Conservation (phyloP, 1,140 invertebrate species). For the Aphaenogaster floridana region DNA sequence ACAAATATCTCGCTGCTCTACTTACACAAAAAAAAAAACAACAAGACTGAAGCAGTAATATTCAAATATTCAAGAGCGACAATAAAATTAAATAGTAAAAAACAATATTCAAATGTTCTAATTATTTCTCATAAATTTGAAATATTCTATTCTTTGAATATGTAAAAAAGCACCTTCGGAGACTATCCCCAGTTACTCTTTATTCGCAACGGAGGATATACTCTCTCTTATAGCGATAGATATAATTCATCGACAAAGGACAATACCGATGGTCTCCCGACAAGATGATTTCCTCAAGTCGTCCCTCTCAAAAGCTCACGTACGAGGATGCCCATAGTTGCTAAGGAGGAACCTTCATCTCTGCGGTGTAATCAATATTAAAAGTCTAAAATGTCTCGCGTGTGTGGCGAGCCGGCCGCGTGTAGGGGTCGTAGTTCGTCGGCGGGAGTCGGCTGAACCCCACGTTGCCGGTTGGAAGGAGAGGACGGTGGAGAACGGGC, state of each 20-base stretch:
- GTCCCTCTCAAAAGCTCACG: conserved; percentile 4
- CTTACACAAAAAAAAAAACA: neutral
- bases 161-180: neutral
- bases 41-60: neutral
- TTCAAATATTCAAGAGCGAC: conserved; percentile 6
- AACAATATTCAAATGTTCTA: neutral
- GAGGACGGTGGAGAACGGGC: conserved; percentile 67
- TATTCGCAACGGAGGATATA: conserved; percentile 17
- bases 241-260: conserved; percentile 42
- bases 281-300: conserved; percentile 9
- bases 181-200: neutral
- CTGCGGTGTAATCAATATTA: conserved; percentile 83
- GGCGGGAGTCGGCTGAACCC: conserved; percentile 75
- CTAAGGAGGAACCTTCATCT: conserved; percentile 66
- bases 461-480: conserved; percentile 71
- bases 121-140: conserved; percentile 2
- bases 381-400: conserved; percentile 85
- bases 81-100: conserved; percentile 34
- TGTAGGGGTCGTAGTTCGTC: conserved; percentile 74
- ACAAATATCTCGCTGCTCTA: conserved; percentile 12
- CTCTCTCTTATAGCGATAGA: neutral
- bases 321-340: conserved; percentile 43
- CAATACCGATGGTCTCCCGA: conserved; percentile 14
- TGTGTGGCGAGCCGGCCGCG: conserved; percentile 79
- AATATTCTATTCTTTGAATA: neutral